phyloP scores from a whole-genome alignment of 2,113 vertebrate genomes.

The Brachyhypopomus occidentalis region DNA sequence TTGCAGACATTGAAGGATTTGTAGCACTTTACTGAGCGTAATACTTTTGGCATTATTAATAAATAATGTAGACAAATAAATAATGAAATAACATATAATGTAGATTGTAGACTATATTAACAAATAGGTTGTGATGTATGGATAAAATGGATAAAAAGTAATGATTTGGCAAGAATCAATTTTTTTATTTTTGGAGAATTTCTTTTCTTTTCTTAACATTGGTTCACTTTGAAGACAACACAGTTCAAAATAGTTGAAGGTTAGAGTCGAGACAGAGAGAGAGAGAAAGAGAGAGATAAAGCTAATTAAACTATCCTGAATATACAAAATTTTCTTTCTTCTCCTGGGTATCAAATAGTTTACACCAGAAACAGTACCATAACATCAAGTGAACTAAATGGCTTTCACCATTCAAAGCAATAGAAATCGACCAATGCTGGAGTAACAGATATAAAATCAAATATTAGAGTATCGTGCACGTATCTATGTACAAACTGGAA shows the following conservation, averaged over 20 bases:
- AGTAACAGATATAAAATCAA: not conserved
- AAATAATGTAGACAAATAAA: too few species aligned
- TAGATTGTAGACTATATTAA: too few species aligned
- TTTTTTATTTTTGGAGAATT: not conserved
- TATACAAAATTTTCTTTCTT: conserved; percentile 33
- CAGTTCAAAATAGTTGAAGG: conserved; percentile 25
- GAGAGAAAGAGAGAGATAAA: too few species aligned
- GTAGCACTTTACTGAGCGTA: too few species aligned
- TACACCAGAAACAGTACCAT: not conserved
- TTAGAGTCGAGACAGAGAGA: conserved; percentile 1
- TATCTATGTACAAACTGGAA: not conserved
- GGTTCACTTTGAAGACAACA: not conserved
- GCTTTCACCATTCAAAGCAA: not conserved
- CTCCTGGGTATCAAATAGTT: conserved; percentile 28
- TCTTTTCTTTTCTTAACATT: not conserved
- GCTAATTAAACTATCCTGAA: conserved; percentile 31
- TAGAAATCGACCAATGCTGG: not conserved
- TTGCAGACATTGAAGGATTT: too few species aligned
- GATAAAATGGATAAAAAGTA: not conserved
- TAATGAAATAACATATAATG: too few species aligned
- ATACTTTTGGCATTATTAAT: too few species aligned
- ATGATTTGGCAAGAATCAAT: not conserved
- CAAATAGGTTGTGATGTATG: too few species aligned
- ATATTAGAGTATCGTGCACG: not conserved
- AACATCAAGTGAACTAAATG: not conserved